Evolutionary conservation across 1,140 invertebrate genomes (phyloP).

Genomic region (Mizuhopecten yessoensis): DNA sequence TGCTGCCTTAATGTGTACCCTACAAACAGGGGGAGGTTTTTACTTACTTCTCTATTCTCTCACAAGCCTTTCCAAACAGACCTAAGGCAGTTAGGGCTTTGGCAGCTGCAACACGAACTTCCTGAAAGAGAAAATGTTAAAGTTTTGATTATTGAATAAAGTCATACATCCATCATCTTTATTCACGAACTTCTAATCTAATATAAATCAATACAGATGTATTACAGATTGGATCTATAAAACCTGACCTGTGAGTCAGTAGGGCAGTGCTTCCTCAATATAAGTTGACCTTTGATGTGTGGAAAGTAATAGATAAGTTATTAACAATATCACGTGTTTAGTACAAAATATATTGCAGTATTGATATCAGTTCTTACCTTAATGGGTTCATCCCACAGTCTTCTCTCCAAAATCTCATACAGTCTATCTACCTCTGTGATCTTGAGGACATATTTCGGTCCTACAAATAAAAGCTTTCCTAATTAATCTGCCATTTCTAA

Average conservation of each 20-base stretch:
- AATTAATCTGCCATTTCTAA: background rate
- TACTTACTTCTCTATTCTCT: slow-evolving; percentile 78
- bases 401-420: slow-evolving; percentile 76
- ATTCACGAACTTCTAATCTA: too few relatives aligned
- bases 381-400: slow-evolving; percentile 82
- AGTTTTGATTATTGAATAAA: background rate
- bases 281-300: too few relatives aligned
- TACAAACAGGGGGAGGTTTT: too few relatives aligned
- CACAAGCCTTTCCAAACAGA: slow-evolving; percentile 79
- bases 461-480: slow-evolving; percentile 63
- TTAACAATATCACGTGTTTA: too few relatives aligned
- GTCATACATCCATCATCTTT: too few relatives aligned
- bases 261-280: too few relatives aligned
- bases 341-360: background rate
- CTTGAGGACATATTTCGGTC: slow-evolving; percentile 73
- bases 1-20: too few relatives aligned
- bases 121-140: slow-evolving; percentile 65
- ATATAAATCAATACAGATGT: too few relatives aligned
- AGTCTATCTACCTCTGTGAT: slow-evolving; percentile 72
- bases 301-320: too few relatives aligned
- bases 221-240: too few relatives aligned
- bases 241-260: too few relatives aligned
- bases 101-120: slow-evolving; percentile 77
- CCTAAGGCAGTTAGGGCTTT: slow-evolving; percentile 79
- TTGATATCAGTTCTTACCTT: slow-evolving; percentile 61